phyloP scores from a whole-genome alignment of 2,888 invertebrate genomes.

The Latrodectus hesperus region DNA sequence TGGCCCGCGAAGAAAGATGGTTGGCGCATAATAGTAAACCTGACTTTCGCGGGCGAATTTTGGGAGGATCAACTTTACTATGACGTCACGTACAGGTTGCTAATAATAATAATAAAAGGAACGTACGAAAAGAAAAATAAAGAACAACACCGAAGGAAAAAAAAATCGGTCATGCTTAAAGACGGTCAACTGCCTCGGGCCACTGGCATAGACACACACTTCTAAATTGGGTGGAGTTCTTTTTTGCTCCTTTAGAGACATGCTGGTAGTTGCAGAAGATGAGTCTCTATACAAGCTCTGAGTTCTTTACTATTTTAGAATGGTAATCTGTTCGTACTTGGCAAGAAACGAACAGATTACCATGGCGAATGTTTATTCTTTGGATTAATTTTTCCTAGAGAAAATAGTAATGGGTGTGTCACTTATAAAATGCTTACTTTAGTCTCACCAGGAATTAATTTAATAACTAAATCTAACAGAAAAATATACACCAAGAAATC shows the following conservation, averaged over 20 bases:
- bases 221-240: slow-evolving; percentile 14
- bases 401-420: too few relatives aligned
- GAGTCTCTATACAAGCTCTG: too few relatives aligned
- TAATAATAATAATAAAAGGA: slow-evolving; percentile 14
- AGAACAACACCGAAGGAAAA: slow-evolving; percentile 24
- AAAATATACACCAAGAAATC: too few relatives aligned
- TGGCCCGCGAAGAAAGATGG: not conserved
- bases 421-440: too few relatives aligned
- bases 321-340: too few relatives aligned
- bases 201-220: slow-evolving; percentile 31
- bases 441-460: too few relatives aligned
- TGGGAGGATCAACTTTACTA: slow-evolving; percentile 15
- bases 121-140: slow-evolving; percentile 32
- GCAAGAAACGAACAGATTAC: too few relatives aligned
- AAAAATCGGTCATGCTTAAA: slow-evolving; percentile 64
- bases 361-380: too few relatives aligned
- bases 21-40: slow-evolving; percentile 17
- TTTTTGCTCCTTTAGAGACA: not conserved
- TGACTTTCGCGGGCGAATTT: slow-evolving; percentile 1
- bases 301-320: too few relatives aligned
- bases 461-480: too few relatives aligned
- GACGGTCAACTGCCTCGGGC: slow-evolving; percentile 61
- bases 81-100: slow-evolving; percentile 62
- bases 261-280: not conserved
- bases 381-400: too few relatives aligned